Percentiles rank a stretch among this genome's conserved stretches.
Evolutionary conservation across 2,888 invertebrate genomes (phyloP).

Genomic region (Drosophila tripunctata): DNA sequence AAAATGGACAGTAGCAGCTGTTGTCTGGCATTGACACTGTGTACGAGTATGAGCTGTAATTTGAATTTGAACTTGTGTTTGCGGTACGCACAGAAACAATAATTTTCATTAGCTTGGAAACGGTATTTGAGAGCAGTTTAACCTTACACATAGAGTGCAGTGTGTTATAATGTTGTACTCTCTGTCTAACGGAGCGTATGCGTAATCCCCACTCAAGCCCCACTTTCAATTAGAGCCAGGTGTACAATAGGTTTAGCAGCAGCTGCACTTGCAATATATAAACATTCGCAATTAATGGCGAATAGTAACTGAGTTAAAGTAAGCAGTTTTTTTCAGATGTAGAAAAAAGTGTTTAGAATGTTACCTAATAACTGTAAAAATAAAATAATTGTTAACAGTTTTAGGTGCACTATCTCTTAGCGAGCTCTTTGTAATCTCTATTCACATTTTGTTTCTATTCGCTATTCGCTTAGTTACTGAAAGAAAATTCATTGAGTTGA

Average conservation of each 20-base stretch:
- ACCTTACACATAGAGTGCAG: not conserved
- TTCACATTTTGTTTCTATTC: not conserved
- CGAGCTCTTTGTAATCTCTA: not conserved
- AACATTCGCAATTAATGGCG: not conserved
- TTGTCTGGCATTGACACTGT: conserved; percentile 29
- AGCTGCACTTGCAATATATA: not conserved
- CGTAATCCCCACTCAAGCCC: conserved; percentile 7
- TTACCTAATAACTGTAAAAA: not conserved
- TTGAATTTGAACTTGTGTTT: conserved; percentile 15
- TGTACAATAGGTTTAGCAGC: conserved; percentile 7
- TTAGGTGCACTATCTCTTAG: not conserved
- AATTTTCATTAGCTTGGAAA: not conserved
- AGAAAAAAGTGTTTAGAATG: not conserved
- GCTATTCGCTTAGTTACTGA: not conserved
- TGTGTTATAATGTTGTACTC: conserved; percentile 2
- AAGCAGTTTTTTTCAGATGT: not conserved
- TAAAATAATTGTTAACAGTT: not conserved
- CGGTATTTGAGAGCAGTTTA: not conserved
- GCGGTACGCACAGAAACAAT: not conserved
- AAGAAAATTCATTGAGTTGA: not conserved
- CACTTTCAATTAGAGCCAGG: conserved; percentile 28
- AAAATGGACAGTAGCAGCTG: too few relatives aligned
- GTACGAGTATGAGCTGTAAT: not conserved
- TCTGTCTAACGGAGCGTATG: conserved; percentile 8
- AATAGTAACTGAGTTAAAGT: not conserved